phyloP scores from a whole-genome alignment of 2,797 vertebrate genomes.

The Steatocranus sp. region DNA sequence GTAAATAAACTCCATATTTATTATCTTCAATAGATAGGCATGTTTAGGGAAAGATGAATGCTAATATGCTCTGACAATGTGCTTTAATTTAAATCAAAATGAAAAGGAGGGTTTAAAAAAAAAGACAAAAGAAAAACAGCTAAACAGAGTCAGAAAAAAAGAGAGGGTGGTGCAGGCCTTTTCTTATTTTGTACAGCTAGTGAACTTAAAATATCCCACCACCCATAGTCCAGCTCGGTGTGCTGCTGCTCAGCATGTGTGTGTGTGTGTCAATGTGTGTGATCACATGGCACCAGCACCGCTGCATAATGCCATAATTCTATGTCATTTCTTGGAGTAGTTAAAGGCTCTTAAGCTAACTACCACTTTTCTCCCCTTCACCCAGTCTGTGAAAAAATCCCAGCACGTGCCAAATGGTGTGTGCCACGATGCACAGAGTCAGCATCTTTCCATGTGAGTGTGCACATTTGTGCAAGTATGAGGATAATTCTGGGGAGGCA shows the following conservation, averaged over 20 bases:
- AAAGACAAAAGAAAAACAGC: background rate
- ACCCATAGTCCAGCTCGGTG: constrained; percentile 11
- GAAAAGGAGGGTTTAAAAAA: background rate
- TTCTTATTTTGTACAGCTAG: constrained; percentile 29
- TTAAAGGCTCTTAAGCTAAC: constrained; percentile 65
- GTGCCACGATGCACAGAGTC: constrained; percentile 14
- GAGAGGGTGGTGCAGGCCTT: background rate
- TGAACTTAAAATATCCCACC: constrained; percentile 50
- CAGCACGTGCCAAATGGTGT: constrained; percentile 33
- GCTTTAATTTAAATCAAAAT: background rate
- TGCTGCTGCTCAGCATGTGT: constrained; percentile 27
- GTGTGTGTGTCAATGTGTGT: background rate
- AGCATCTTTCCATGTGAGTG: background rate
- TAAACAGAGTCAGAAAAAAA: background rate
- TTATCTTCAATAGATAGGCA: background rate
- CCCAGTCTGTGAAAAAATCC: constrained; percentile 18
- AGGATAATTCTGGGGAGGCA: constrained; percentile 9
- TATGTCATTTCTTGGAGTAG: constrained; percentile 63
- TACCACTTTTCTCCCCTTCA: constrained; percentile 51
- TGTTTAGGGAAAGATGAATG: background rate
- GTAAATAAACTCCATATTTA: background rate
- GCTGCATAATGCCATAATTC: constrained; percentile 61
- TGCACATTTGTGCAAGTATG: constrained; percentile 39
- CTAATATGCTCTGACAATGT: background rate
- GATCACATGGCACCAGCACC: constrained; percentile 41